Evolutionary conservation across 2,888 invertebrate genomes (phyloP).

Genomic region (Apotomis betuletana): DNA sequence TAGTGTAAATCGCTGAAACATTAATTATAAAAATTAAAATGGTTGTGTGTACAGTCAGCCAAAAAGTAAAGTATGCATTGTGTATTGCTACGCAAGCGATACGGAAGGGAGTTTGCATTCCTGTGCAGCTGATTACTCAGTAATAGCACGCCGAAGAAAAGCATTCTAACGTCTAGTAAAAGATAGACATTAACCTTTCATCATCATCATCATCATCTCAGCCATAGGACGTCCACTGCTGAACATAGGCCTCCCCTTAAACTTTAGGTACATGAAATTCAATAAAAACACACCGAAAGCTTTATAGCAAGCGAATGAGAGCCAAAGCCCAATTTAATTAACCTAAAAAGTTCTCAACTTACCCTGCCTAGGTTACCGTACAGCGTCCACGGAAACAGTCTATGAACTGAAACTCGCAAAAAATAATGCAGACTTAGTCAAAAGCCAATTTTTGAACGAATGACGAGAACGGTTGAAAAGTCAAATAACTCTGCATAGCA

Average conservation of each 20-base stretch:
- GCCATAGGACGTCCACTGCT: no score
- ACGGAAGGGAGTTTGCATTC: no score
- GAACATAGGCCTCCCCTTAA: no score
- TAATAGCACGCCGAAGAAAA: background rate
- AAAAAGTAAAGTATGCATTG: no score
- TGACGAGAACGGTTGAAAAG: constrained; percentile 63
- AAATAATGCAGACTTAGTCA: constrained; percentile 64
- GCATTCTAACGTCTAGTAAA: background rate
- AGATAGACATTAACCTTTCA: no score
- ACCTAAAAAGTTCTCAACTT: constrained; percentile 56
- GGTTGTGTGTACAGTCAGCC: no score
- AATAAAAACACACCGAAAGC: constrained; percentile 12
- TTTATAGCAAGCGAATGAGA: constrained; percentile 11
- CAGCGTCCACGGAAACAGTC: constrained; percentile 50
- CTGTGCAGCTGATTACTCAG: background rate
- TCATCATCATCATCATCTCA: no score
- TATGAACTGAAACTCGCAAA: constrained; percentile 62
- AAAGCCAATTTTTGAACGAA: constrained; percentile 71
- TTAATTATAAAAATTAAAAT: no score
- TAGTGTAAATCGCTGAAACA: no score
- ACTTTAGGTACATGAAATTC: background rate
- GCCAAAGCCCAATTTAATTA: constrained; percentile 56
- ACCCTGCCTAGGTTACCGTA: constrained; percentile 52
- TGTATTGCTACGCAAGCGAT: no score
- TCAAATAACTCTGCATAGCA: constrained; percentile 64